Evolutionary conservation across 2,113 vertebrate genomes (phyloP).

Genomic region (Hystrix brachyura): DNA sequence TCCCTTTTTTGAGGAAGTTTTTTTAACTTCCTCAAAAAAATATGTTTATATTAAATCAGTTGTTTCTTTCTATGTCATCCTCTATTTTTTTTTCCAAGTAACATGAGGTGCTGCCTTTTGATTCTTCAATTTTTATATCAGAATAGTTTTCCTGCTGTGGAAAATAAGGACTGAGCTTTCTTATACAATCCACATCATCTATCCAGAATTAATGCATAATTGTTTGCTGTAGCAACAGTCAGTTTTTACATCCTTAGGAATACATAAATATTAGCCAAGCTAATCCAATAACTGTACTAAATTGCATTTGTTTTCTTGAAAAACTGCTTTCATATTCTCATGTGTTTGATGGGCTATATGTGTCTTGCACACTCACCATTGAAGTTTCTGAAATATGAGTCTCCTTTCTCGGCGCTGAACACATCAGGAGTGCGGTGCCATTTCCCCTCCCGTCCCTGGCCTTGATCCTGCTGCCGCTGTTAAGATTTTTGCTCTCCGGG

Average conservation of each 20-base stretch:
- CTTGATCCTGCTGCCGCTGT: conserved; percentile 11
- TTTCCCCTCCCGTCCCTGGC: not conserved
- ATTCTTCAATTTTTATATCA: not conserved
- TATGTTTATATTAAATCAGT: not conserved
- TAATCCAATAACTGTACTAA: not conserved
- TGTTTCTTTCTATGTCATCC: not conserved
- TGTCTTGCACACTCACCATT: not conserved
- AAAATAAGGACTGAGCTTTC: not conserved
- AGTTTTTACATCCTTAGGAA: not conserved
- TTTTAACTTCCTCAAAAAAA: not conserved
- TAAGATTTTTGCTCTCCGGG: not conserved
- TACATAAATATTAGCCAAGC: not conserved
- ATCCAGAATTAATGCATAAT: not conserved
- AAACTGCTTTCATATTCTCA: not conserved
- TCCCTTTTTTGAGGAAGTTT: too few relatives aligned
- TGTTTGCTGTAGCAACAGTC: not conserved
- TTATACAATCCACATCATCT: not conserved
- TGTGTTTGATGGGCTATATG: not conserved
- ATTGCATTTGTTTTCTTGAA: not conserved
- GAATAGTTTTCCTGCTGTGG: not conserved
- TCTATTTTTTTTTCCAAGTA: conserved; percentile 40
- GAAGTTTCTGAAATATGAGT: not conserved
- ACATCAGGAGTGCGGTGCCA: not conserved
- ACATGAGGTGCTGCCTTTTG: not conserved
- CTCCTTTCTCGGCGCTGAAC: not conserved